Evolutionary conservation across 2,113 vertebrate species (phyloP), one percentile per base, ranked within the genome.

Genomic region (Amazona vittata): DNA sequence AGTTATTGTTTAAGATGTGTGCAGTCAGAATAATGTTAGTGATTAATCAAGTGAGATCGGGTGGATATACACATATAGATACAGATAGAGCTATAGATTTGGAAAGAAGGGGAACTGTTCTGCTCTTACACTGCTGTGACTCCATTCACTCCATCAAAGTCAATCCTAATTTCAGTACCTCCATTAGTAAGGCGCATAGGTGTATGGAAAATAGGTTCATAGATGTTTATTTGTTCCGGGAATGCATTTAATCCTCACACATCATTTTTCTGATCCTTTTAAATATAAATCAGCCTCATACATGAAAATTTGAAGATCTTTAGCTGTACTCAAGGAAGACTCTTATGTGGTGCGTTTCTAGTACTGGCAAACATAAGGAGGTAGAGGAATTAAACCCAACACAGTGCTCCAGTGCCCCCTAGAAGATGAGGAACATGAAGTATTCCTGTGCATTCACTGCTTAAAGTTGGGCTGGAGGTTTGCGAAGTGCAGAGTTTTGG

Each of bases 401-500:
- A 53, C 88, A 92, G 0, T 94, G 96, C 85, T 97, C 84, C 90
- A 89, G 88, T 95, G 89, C 89, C 94, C 96, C 86, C 94, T 96
- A 97, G 82, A 97, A 97, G 96, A 97, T 92, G 95, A 97, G 96
- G 85, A 97, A 86, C 95, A 65, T 41, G 83, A 96, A 92, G 93
- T 95, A 89, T 93, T 83, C 87, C 92, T 19, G 86, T 71, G 85
- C 87, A 89, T 65, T 95, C 96, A 91, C 81, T 95, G 90, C 74
- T 96, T 94, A 96, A 94, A 87, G 96, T 94, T 94, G 95, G 94
- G 96, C 96, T 98, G 96, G 97, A 98, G 97, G 96, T 98, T 98
- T 98, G 97, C 96, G 96, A 98, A 98, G 96, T 93, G 96, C 97
- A 97, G 93, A 96, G 80, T 96, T 97, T 94, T 96, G 84, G 89